These are phyloP conservation scores for Elgonia sp. DNA, from an alignment of 2,888 invertebrate genomes.

Conservation along the genomic window DNA sequence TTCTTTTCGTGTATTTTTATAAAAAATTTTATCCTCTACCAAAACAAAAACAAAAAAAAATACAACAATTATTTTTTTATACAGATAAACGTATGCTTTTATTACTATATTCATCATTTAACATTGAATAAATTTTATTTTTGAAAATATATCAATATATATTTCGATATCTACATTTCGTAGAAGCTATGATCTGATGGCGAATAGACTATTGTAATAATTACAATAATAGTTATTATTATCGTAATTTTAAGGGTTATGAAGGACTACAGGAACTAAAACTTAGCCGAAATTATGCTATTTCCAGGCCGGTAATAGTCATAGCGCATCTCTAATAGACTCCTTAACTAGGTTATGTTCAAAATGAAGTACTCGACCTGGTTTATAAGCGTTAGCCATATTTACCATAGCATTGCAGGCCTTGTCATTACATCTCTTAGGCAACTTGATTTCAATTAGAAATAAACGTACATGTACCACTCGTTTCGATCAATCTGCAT, in stretches of 20 bases:
- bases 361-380: slow-evolving; percentile 78
- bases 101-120: no score
- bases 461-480: slow-evolving; percentile 24
- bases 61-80: no score
- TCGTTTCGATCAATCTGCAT: slow-evolving; percentile 48
- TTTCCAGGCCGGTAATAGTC: slow-evolving; percentile 81
- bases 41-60: no score
- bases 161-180: no score
- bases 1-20: no score
- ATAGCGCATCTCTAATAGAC: slow-evolving; percentile 80
- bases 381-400: slow-evolving; percentile 59
- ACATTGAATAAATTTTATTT: no score
- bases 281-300: slow-evolving; percentile 81
- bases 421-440: slow-evolving; percentile 34
- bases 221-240: slow-evolving; percentile 48
- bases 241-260: slow-evolving; percentile 35
- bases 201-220: slow-evolving; percentile 32
- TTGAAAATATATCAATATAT: no score
- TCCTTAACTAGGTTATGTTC: slow-evolving; percentile 81
- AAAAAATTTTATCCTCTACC: no score
- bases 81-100: no score
- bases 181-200: no score
- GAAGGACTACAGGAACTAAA: slow-evolving; percentile 63
- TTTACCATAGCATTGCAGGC: slow-evolving; percentile 39
- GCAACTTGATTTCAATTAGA: slow-evolving; percentile 54